These are phyloP conservation scores for Agriopis leucophaearia DNA, from an alignment of 2,888 invertebrate genomes.

Conservation along the genomic window DNA sequence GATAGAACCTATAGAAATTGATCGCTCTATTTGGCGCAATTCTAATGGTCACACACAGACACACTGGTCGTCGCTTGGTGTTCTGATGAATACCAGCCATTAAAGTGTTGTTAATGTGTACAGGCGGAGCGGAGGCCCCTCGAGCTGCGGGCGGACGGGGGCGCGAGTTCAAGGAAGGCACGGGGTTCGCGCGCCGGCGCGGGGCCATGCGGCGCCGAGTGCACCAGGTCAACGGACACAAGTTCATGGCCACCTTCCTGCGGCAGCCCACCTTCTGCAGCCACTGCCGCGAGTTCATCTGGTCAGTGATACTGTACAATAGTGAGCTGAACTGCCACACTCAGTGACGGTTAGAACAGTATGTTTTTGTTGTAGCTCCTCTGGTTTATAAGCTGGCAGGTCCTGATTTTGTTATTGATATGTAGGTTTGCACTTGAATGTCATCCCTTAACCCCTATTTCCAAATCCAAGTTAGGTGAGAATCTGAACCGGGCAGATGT, in stretches of 20 bases:
- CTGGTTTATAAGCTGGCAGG: too few relatives aligned
- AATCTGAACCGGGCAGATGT: too few relatives aligned
- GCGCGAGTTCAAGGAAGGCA: conserved; percentile 98
- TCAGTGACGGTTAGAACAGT: too few relatives aligned
- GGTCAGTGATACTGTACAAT: conserved; percentile 87
- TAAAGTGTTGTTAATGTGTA: conserved; percentile 33
- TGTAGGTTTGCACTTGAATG: too few relatives aligned
- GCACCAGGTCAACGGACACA: conserved; percentile 99
- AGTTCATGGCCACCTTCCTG: conserved; percentile 99
- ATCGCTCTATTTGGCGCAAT: not conserved
- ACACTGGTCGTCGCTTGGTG: not conserved
- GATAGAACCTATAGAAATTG: too few relatives aligned
- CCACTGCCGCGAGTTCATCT: conserved; percentile 99
- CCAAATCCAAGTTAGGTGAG: too few relatives aligned
- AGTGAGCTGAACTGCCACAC: too few relatives aligned
- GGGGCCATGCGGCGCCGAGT: conserved; percentile 99
- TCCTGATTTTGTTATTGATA: too few relatives aligned
- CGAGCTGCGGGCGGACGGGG: conserved; percentile 54
- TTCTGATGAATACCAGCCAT: conserved; percentile 3
- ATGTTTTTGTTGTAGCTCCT: too few relatives aligned
- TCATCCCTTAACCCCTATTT: too few relatives aligned
- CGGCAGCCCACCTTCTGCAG: conserved; percentile 99
- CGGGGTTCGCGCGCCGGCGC: conserved; percentile 97
- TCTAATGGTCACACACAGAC: too few relatives aligned
- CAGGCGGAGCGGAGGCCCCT: conserved; percentile 40